Evolutionary conservation across 2,113 vertebrate genomes (phyloP).

Genomic region (Glaucomys volans): DNA sequence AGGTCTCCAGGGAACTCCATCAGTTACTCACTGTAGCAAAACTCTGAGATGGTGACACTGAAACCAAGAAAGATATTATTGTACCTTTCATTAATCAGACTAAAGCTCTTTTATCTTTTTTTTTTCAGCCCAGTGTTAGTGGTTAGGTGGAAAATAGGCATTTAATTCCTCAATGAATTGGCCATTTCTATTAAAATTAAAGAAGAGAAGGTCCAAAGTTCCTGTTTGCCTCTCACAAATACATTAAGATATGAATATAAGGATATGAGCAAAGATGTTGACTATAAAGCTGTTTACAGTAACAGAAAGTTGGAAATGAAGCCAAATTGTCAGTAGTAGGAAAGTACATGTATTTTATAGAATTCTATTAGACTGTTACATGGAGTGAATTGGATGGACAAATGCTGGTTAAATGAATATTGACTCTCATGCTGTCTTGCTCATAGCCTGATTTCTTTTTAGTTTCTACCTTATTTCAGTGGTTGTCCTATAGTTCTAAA

Average conservation of each 20-base stretch:
- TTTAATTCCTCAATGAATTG: not conserved
- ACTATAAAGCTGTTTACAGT: not conserved
- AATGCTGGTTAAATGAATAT: not conserved
- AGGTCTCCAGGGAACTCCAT: not conserved
- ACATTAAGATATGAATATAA: not conserved
- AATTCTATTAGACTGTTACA: not conserved
- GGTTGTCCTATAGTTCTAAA: not conserved
- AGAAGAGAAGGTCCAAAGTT: not conserved
- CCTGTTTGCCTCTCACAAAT: not conserved
- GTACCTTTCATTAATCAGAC: not conserved
- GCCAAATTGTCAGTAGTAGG: not conserved
- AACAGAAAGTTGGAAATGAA: not conserved
- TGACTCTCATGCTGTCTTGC: not conserved
- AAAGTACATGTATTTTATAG: not conserved
- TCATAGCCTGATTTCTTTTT: not conserved
- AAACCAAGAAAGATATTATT: not conserved
- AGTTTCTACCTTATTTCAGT: not conserved
- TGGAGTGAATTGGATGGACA: not conserved
- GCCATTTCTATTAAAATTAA: not conserved
- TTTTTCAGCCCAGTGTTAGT: not conserved
- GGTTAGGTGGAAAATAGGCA: not conserved
- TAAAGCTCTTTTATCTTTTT: not conserved
- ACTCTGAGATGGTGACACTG: not conserved
- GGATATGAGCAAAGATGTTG: not conserved
- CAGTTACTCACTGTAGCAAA: not conserved